Evolutionary conservation across 1,140 invertebrate species (phyloP).

Genomic region (Magallana ariakensis): DNA sequence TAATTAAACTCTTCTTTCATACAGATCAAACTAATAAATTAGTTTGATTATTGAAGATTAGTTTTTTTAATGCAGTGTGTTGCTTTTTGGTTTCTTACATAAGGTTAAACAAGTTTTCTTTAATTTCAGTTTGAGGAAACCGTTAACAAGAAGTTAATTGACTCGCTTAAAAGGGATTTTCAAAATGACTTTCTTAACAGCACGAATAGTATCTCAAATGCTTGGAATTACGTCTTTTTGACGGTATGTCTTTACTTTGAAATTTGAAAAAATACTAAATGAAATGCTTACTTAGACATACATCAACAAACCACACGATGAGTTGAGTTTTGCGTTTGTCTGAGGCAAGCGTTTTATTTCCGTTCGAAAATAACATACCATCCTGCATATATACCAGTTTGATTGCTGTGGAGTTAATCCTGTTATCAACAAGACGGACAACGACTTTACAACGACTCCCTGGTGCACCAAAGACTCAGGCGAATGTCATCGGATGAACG

Average conservation of each 20-base stretch:
- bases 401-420: slow-evolving; percentile 6
- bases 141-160: background rate
- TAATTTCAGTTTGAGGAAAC: background rate
- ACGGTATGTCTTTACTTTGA: background rate
- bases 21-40: no score
- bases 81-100: no score
- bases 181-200: background rate
- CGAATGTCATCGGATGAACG: background rate
- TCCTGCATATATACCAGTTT: background rate
- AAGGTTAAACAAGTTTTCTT: no score
- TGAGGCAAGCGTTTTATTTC: background rate
- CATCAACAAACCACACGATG: background rate
- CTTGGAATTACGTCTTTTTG: background rate
- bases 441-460: background rate
- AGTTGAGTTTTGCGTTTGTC: background rate
- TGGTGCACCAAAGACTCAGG: background rate
- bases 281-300: no score
- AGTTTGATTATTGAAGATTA: no score
- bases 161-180: background rate
- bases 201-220: background rate
- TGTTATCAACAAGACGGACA: background rate
- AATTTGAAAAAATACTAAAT: background rate
- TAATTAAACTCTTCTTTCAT: no score
- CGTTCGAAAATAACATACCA: no score
- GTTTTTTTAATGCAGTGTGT: no score